Base-by-base conservation (phyloP, 2,113 vertebrate species). In the Ariopsis seemanni region DNA sequence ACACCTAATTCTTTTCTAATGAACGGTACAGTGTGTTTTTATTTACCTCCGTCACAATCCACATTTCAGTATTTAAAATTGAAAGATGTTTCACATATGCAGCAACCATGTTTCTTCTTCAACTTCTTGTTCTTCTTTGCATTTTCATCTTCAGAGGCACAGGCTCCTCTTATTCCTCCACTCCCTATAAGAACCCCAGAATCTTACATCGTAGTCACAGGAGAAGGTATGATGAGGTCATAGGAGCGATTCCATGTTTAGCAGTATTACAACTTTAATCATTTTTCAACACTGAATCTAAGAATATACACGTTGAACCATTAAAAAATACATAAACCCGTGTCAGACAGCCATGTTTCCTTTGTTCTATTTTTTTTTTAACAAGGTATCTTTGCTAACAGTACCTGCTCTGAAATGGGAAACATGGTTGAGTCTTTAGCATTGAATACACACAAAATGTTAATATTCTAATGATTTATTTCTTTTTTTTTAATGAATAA, bases 121-220 rank as follows among this genome's bases (percentile, higher is more conserved):
- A 30, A 58, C 34, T 20, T 48, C 30, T 50, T 62, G 5, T 22
- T 1, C 6, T 74, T 42, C 5, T 53, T 67, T 34, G 7, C 52
- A 0, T 62, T 82, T 53, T 63, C 25, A 17, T 10, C 82, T 63
- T 4, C 67, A 85, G 85, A n/a, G 42, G 83, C 6, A 15, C 57
- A 10, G 20, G 79, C 8, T 48, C n/a, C 50, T 53, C 27, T 85
- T 62, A 92, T 71, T 93, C 97, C 0, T 25, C 91, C 92, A 0
- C 90, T 97, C 83, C 96, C 97, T 85, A 95, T 95, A 89, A 95
- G 96, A 94, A 97, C 96, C 8, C 94, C 93, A 0, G 96, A 96
- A 55, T 97, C 97, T 0, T 96, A 96, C 89, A 17, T 96, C 85
- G 82, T 97, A 65, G 92, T 92, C 79, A 92, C 94, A 69, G 93